Percentiles rank a stretch among this genome's conserved stretches.
Conservation (phyloP, 1,140 invertebrate species). For the Drosophila leontia region DNA sequence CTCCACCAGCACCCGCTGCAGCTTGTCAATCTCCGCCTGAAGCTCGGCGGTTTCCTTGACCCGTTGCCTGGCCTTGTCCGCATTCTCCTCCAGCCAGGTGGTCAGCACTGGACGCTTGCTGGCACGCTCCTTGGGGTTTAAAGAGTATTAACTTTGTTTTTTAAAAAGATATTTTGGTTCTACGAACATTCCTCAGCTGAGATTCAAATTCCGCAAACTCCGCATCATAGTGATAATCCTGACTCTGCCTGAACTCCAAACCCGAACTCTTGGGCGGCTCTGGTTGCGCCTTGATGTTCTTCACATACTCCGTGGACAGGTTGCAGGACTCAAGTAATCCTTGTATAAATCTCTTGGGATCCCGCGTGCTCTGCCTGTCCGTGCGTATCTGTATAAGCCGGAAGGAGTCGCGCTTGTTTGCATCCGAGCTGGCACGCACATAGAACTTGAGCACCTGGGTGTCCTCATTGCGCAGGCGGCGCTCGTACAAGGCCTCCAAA, state of each 20-base stretch:
- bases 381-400: constrained; percentile 88
- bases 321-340: constrained; percentile 92
- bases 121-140: constrained; percentile 68
- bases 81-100: constrained; percentile 89
- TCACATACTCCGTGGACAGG: constrained; percentile 93
- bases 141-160: background rate
- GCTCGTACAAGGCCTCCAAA: constrained; percentile 90
- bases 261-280: constrained; percentile 28
- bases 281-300: constrained; percentile 87
- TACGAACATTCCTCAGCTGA: constrained; percentile 53
- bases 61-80: constrained; percentile 87
- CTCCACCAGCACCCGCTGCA: constrained; percentile 87
- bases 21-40: constrained; percentile 88
- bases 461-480: constrained; percentile 86
- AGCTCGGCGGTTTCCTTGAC: constrained; percentile 88
- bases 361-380: constrained; percentile 76
- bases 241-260: constrained; percentile 46
- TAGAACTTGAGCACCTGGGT: constrained; percentile 89
- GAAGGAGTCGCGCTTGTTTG: constrained; percentile 86
- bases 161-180: too few relatives aligned
- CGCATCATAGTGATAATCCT: constrained; percentile 66
- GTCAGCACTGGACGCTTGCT: constrained; percentile 54
- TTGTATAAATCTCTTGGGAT: constrained; percentile 90
- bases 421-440: constrained; percentile 87
- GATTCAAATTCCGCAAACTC: constrained; percentile 72